Evolutionary conservation across 2,113 vertebrate genomes (phyloP).

Genomic region (Butastur rufipennis): DNA sequence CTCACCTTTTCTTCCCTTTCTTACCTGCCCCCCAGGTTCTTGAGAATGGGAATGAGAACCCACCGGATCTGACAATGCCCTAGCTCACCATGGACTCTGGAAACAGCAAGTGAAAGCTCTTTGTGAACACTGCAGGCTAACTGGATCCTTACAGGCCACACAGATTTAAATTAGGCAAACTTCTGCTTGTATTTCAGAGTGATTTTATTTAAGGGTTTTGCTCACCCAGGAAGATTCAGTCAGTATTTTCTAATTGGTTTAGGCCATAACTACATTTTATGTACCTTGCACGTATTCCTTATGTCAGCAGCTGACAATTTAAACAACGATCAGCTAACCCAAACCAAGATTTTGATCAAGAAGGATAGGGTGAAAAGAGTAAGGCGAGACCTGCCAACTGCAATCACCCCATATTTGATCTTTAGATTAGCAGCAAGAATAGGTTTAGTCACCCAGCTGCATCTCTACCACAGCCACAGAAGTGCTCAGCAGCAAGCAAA

Average conservation of each 20-base stretch:
- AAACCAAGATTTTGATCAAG: not conserved
- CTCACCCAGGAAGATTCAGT: not conserved
- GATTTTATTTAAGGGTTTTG: not conserved
- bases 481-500: not conserved
- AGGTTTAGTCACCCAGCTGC: not conserved
- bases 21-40: not conserved
- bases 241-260: not conserved
- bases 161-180: not conserved
- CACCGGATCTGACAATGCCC: not conserved
- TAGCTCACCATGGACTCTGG: not conserved
- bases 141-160: not conserved
- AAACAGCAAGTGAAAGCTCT: not conserved
- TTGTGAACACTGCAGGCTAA: not conserved
- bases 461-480: not conserved
- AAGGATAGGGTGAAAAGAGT: not conserved
- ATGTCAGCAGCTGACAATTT: not conserved
- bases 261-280: not conserved
- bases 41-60: not conserved
- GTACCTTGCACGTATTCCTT: not conserved
- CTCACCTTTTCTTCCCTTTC: not conserved
- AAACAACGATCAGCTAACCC: not conserved
- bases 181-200: not conserved
- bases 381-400: not conserved
- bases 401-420: not conserved
- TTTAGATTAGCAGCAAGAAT: not conserved